These are phyloP conservation scores for Drosophila fungiperda DNA, from an alignment of 2,888 invertebrate species.

Conservation along the genomic window DNA sequence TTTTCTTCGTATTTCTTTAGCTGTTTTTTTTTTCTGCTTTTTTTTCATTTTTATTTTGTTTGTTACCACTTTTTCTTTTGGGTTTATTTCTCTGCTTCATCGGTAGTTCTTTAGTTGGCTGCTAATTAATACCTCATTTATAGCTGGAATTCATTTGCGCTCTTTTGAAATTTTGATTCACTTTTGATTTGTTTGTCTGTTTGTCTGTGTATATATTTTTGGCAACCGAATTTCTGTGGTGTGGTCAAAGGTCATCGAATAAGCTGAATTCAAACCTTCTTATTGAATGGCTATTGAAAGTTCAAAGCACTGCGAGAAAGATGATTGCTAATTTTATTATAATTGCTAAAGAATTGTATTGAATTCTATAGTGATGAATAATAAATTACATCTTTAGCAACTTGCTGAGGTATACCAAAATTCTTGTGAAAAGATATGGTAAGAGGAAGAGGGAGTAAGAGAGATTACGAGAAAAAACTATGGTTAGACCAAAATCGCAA, in stretches of 20 bases:
- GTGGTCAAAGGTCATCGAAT: constrained; percentile 21
- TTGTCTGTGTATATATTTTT: constrained; percentile 3
- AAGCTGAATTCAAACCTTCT: background rate
- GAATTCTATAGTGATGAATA: background rate
- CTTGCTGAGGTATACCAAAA: background rate
- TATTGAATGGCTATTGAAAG: background rate
- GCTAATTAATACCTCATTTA: constrained; percentile 80
- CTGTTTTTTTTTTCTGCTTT: constrained; percentile 10
- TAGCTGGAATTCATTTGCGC: constrained; percentile 37
- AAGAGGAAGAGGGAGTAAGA: background rate
- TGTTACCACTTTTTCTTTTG: constrained; percentile 34
- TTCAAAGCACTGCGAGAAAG: constrained; percentile 12
- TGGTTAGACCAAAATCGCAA: background rate
- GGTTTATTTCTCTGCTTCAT: constrained; percentile 35
- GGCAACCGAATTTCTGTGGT: background rate
- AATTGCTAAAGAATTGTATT: background rate
- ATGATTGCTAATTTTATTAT: background rate
- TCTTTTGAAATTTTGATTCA: constrained; percentile 32
- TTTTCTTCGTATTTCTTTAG: constrained; percentile 17
- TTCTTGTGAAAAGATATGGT: background rate
- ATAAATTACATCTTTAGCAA: background rate
- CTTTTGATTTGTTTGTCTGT: constrained; percentile 36
- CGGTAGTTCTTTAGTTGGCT: constrained; percentile 61
- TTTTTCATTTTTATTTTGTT: constrained; percentile 19
- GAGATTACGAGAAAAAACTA: background rate